phyloP scores from a whole-genome alignment of 2,797 vertebrate species.

The Chaetophractus vellerosus region DNA sequence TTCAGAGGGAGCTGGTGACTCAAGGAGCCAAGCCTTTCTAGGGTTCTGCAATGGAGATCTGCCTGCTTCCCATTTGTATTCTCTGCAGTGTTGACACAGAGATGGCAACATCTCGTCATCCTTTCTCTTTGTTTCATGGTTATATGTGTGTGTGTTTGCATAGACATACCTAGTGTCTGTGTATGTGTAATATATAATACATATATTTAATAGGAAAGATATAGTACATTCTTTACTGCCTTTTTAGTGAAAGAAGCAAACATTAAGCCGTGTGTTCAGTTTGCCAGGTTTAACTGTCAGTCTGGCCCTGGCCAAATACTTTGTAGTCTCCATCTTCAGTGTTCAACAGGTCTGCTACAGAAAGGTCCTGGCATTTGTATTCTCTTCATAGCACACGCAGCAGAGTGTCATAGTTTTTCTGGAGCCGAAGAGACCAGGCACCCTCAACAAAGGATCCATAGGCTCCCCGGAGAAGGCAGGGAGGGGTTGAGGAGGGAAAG shows the following conservation, averaged over 20 bases:
- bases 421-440: background rate
- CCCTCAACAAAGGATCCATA: background rate
- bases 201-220: background rate
- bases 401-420: background rate
- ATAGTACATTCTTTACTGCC: background rate
- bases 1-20: background rate
- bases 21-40: background rate
- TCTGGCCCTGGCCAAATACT: background rate
- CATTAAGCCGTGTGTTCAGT: background rate
- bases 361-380: background rate
- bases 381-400: background rate
- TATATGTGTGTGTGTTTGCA: background rate
- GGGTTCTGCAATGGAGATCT: background rate
- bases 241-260: slow-evolving; percentile 3
- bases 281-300: background rate
- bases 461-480: background rate
- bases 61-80: background rate
- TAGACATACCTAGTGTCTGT: background rate
- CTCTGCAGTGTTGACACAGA: background rate
- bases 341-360: background rate
- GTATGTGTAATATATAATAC: too few relatives aligned
- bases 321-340: background rate
- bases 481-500: background rate
- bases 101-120: background rate
- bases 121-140: background rate